Conservation (phyloP, 2,113 vertebrate species). For the Callaeas wilsoni region DNA sequence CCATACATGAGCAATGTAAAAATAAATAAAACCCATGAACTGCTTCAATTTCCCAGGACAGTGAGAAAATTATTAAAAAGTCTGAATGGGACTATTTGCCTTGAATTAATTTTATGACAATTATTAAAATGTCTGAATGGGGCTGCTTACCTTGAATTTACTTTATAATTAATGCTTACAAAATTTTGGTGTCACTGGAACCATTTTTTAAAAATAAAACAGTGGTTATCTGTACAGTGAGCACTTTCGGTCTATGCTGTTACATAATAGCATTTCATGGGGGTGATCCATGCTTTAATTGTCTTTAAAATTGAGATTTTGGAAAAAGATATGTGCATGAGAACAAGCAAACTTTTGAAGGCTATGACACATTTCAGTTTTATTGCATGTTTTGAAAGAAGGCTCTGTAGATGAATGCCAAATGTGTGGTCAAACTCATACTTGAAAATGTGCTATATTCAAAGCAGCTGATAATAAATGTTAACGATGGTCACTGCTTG, state of each 20-base stretch:
- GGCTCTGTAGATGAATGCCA: not conserved
- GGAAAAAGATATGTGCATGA: not conserved
- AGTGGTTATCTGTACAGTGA: not conserved
- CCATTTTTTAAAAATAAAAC: not conserved
- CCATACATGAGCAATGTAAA: not conserved
- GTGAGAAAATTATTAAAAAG: not conserved
- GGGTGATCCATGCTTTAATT: not conserved
- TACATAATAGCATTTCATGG: not conserved
- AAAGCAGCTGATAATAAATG: constrained; percentile 12
- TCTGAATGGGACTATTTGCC: not conserved
- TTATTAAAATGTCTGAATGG: not conserved
- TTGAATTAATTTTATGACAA: not conserved
- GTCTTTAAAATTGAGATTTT: not conserved
- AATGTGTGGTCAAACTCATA: not conserved
- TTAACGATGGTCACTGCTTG: not conserved
- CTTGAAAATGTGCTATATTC: not conserved
- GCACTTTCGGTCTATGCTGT: not conserved
- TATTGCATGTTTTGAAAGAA: not conserved
- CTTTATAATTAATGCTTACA: not conserved
- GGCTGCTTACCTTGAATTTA: not conserved
- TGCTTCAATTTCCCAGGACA: not conserved
- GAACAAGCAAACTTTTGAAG: not conserved
- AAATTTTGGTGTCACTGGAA: not conserved
- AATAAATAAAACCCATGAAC: not conserved
- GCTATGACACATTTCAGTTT: not conserved